Evolutionary conservation across 2,888 invertebrate species (phyloP), one percentile per base, ranked within the genome.

Genomic region (Leptinotarsa haldemani): DNA sequence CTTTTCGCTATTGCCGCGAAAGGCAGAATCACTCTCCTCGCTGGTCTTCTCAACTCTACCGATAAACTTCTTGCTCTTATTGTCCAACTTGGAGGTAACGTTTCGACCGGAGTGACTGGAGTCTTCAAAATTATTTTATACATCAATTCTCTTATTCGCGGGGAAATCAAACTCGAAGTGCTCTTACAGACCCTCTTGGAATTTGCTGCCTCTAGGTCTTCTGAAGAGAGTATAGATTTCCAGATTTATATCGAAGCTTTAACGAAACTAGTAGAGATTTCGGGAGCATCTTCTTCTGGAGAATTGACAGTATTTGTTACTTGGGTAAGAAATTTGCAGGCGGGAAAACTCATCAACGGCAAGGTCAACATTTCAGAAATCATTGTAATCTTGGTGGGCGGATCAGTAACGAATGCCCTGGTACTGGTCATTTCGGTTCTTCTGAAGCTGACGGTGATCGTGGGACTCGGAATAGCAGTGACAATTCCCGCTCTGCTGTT

Each of bases 1-100:
- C n/a, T 81, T 12, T 58, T 78, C 5, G 72, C 76, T 20, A 67
- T 79, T 47, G 74, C 64, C 16, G 69, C 53, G 13, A 70, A 68
- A 67, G 25, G 79, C n/a, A 76, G 77, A 47, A 40, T 81, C 16
- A 65, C 77, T 12, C 46, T 76, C 4, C n/a, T 78, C 1, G 71
- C 65, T 4, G 47, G 56, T 20, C 7, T 78, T n/a, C 61, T 79
- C 13, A 78, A 75, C 63, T 69, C 71, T 20, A 15, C 61, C 22
- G 78, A 76, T 53, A 52, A 15, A 5, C 40, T 78, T 3, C 20
- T 78, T 4, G 56, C 64, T n/a, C 16, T 79, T 1, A 71, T 79
- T 58, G 77, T 69, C 22, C 67, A 77, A 71, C 71, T 80, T 48
- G 77, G 78, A 15, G 80, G 80, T 9, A 69, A 73, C 25, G 72